Base-by-base conservation (phyloP, 1,140 invertebrate genomes). In the Belonocnema kinseyi region DNA sequence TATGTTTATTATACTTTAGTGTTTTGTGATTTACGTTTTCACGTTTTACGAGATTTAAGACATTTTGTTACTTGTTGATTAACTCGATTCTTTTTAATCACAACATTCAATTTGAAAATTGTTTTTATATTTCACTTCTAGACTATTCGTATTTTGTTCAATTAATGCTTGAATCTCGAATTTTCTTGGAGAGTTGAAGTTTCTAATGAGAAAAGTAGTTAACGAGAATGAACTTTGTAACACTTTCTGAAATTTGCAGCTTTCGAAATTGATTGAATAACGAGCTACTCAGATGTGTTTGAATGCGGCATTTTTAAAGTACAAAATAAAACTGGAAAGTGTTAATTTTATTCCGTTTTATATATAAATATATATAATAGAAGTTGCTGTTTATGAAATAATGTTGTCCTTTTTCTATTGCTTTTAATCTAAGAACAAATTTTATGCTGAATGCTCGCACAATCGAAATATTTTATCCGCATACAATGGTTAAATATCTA, bases 81-180 rank as follows among this genome's bases (percentile, higher is more conserved):
- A 46, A 46, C 40, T 46, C 8, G 40, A 46, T 46, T 46, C 10
- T 46, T 10, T 46, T 46, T 46, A 33, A 46, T 46, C 10, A 10
- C 10, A 46, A 46, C 7, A 46, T 46, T 46, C 2, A 46, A 46
- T 46, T 46, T 46, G 10, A 46, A 46, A 46, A 46, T 46, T 46
- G 40, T 46, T 46, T 46, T 11, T 46, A 46, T 11, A 46, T 46
- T 11, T 46, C 40, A 11, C 40, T 46, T 46, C 10, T 46, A 46
- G 40, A 46, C 40, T 46, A 46, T 46, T 11, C n/a, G 5, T 33
- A 33, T 33, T 40, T 16, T 66, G 14, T 66, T 6, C 5, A 66
- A 6, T 66, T 66, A 66, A 66, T 66, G 40, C 40, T 66, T 66
- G n/a, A 66, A 66, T 40, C 61, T 66, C 33, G 26, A 66, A 66